Base-by-base conservation (phyloP, 2,797 vertebrate genomes). In the Hafferia zeledoni region DNA sequence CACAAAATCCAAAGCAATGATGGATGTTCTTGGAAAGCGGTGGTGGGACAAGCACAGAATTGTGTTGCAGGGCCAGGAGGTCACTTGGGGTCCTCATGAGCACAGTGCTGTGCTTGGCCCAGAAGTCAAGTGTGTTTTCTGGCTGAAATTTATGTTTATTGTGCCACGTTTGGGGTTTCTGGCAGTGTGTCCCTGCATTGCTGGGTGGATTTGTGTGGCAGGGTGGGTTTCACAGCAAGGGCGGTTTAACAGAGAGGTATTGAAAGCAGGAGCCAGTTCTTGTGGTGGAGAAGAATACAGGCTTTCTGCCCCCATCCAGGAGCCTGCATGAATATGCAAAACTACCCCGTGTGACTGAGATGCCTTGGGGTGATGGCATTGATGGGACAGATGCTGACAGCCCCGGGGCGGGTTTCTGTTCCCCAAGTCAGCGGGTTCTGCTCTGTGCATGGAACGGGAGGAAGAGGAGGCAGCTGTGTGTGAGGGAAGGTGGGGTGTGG, bases 61-160 rank as follows among this genome's bases (percentile, higher is more conserved):
- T 79, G 76, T 93, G 47, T 56, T 89, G 88, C 15, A 89, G 87
- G 82, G 65, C 55, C 71, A 87, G 63, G 24, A 87, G 82, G 90
- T 96, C 39, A 28, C 67, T 43, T 19, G 15, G 59, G 59, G 63
- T 90, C 76, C 53, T 69, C 44, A 8, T 7, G 60, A 74, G 75
- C 71, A 25, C 39, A 57, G 35, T 1, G 11, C 72, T 74, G 49
- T 80, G 41, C 93, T 85, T 11, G 10, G 52, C 53, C 49, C 52
- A 37, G 83, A 57, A 68, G 67, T 60, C 69, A 64, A 69, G 47
- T 75, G 63, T 87, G 55, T 23, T 52, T 84, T 81, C 63, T 84
- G 84, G 74, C 70, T 87, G 52, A 69, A 86, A 67, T 92, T 60
- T 50, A 30, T 65, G 70, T 68, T 89, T 89, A 30, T 84, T 84